Conservation (phyloP, 2,797 vertebrate species). For the Agapornis canus region DNA sequence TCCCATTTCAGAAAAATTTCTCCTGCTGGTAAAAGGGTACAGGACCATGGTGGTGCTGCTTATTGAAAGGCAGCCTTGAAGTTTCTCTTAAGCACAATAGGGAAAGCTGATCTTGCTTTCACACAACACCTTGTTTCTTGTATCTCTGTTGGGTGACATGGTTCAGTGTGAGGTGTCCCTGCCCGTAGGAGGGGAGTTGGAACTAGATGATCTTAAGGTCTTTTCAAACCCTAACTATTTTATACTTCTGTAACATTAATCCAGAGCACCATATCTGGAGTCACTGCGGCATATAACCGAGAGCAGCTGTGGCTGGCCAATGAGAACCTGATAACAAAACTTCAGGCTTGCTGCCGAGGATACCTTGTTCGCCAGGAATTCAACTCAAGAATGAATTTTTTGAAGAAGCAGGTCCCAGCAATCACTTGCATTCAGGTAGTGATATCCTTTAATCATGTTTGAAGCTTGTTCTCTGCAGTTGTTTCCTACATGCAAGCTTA, state of each 20-base stretch:
- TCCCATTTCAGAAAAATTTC: not conserved
- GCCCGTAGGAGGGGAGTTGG: not conserved
- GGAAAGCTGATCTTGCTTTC: not conserved
- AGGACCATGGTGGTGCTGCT: not conserved
- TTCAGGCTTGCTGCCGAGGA: constrained; percentile 93
- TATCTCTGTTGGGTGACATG: not conserved
- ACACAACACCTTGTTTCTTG: not conserved
- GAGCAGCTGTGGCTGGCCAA: constrained; percentile 97
- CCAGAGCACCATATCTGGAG: constrained; percentile 92
- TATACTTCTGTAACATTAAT: not conserved
- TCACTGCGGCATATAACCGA: constrained; percentile 94
- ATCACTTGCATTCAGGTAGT: constrained; percentile 93
- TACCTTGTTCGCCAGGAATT: constrained; percentile 88
- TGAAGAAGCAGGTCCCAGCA: constrained; percentile 89
- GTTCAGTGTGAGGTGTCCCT: not conserved
- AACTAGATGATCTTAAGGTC: not conserved
- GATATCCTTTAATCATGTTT: not conserved
- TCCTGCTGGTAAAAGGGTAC: not conserved
- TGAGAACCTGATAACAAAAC: constrained; percentile 88
- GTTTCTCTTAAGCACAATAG: not conserved
- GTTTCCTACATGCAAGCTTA: not conserved
- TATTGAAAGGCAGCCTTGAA: not conserved
- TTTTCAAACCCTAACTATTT: not conserved
- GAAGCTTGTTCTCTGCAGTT: not conserved
- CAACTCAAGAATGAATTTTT: constrained; percentile 85